Base-by-base conservation (phyloP, 1,140 invertebrate genomes). In the Artemia franciscana region DNA sequence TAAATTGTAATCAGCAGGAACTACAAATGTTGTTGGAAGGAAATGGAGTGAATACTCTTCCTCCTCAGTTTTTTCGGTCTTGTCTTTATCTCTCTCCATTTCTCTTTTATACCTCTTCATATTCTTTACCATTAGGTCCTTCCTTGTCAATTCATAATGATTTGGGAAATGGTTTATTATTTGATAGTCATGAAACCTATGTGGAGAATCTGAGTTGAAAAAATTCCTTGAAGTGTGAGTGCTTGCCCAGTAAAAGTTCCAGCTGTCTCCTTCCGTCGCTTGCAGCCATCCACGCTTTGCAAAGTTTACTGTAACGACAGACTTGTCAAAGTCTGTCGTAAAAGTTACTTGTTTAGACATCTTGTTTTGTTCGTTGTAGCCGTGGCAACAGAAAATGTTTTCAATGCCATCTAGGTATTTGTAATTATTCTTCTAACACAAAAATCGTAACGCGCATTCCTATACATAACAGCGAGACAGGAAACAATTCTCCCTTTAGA, bases 181-280 rank as follows among this genome's bases (percentile, higher is more conserved):
- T 71, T 93, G 90, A 75, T 90, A 87, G 73, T 93, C 90, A 66
- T 83, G 82, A 80, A 93, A 84, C 58, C 91, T 77, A 71, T 92
- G 93, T 15, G 89, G 88, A 70, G 83, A 89, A 69, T 94, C 91
- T 0, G 91, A 83, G 70, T 89, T 91, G 69, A 94, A 95, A 59
- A 96, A 80, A 70, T 82, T 89, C 60, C 90, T 75, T 65, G 90
- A 90, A 5, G 85, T 92, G 68, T 86, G 84, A 5, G 90, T 90
- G 7, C 84, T 86, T 2, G 91, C 87, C 83, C 91, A 96, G 72
- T 94, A 94, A 72, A 94, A 91, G 72, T 94, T 91, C 91, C 91
- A 96, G 68, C 94, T 89, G 70, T 96, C 91, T 66, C 95, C 90
- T 1, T 86, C 83, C 18, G 81, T 82, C 9, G 94, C 91, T 75